Evolutionary conservation across 2,888 invertebrate genomes (phyloP), one percentile per base, ranked within the genome.

Genomic region (Zonitis immaculata): DNA sequence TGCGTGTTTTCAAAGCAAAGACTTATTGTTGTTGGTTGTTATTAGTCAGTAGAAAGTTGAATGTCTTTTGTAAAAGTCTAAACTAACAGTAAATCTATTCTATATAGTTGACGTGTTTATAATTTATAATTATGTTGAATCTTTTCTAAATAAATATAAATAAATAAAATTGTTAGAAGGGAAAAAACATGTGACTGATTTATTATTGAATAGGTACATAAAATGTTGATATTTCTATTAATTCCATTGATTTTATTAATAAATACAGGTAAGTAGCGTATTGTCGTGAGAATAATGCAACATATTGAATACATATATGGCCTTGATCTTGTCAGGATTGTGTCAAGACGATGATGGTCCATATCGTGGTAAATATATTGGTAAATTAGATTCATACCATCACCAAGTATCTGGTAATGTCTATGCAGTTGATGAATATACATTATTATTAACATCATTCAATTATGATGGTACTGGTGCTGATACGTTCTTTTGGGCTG

Each of bases 401-500:
- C 93, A 95, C 73, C 92, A 91, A 82, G 92, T 94, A 0, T 85
- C 89, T 1, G 94, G 94, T 5, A 89, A 91, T 62, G 87, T 95
- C 51, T 93, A 90, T 73, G 93, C 93, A 0, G 90, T 94, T 2
- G 89, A 95, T 70, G 89, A 91, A 66, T 88, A 82, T 73, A 93
- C 91, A 0, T 77, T 95, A 47, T 77, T 93, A 8, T 73, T 95
- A 54, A 85, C 86, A 16, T 84, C 85, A 58, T 94, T 95, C 71
- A 91, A 85, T 72, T 95, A 95, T 65, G 94, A 95, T 72, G 95
- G 94, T 35, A 89, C 89, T 42, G 94, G 93, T 0, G 88, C 88
- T 8, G 95, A 95, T 71, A 89, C 94, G 1, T 95, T 91, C 76
- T 95, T 95, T 76, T 95, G 93, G 93, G 89, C 92, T 0, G 95